Percentiles rank a stretch among this genome's conserved stretches.
Evolutionary conservation across 2,888 invertebrate genomes (phyloP).

Genomic region (Plusia festucae): DNA sequence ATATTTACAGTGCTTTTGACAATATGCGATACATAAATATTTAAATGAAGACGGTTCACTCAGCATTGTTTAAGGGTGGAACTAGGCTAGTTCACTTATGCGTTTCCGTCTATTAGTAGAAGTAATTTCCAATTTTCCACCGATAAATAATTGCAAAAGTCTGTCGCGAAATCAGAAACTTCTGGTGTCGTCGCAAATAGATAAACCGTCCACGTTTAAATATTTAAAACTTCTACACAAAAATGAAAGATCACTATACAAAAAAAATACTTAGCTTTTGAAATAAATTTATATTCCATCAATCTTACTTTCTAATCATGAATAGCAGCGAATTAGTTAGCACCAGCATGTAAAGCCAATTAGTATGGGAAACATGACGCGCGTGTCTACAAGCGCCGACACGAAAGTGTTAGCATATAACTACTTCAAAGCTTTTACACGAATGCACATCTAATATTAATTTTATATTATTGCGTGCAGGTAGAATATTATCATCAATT

Average conservation of each 20-base stretch:
- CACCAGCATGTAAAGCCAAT: conserved; percentile 64
- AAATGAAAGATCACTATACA: background rate
- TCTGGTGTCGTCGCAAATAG: too few species aligned
- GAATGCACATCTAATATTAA: conserved; percentile 14
- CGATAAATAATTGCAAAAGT: too few species aligned
- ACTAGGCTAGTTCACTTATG: too few species aligned
- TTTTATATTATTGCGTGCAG: conserved; percentile 11
- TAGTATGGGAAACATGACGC: conserved; percentile 23
- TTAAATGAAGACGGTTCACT: too few species aligned
- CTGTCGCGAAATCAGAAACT: too few species aligned
- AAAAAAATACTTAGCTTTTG: background rate
- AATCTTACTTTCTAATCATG: conserved; percentile 40
- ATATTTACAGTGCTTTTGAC: background rate
- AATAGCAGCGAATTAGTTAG: conserved; percentile 64
- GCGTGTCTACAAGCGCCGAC: conserved; percentile 14
- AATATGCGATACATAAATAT: too few species aligned
- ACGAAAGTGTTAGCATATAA: conserved; percentile 5
- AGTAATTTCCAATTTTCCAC: too few species aligned
- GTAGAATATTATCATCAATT: too few species aligned
- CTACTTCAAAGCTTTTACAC: conserved; percentile 28
- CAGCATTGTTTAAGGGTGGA: too few species aligned
- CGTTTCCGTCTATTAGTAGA: too few species aligned
- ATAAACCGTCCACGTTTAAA: too few species aligned
- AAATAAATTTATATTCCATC: background rate
- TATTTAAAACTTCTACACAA: too few species aligned